phyloP scores from a whole-genome alignment of 2,888 invertebrate species.

The Drosophila flavopinicola region DNA sequence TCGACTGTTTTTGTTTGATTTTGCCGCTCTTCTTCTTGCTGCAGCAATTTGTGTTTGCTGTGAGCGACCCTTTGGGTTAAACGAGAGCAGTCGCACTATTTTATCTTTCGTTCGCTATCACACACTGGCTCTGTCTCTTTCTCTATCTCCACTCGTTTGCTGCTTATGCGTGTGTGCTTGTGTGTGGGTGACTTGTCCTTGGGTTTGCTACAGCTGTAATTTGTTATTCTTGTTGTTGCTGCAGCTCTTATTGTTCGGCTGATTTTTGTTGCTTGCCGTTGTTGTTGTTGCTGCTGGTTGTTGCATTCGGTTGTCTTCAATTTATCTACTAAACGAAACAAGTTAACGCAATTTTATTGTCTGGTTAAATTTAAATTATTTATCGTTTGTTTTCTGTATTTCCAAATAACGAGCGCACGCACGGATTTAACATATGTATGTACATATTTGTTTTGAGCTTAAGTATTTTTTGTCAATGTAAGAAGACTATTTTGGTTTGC shows the following conservation, averaged over 20 bases:
- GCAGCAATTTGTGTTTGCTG: too few relatives aligned
- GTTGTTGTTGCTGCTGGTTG: conserved; percentile 4
- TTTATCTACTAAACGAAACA: conserved; percentile 41
- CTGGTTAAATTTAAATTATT: conserved; percentile 24
- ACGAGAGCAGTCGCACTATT: conserved; percentile 2
- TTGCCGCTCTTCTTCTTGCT: not conserved
- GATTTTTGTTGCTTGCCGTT: conserved; percentile 6
- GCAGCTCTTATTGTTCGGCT: not conserved
- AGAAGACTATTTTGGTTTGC: conserved; percentile 18
- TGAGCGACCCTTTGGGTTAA: too few relatives aligned
- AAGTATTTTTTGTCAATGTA: conserved; percentile 15
- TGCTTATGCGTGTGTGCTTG: conserved; percentile 6
- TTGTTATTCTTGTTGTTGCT: conserved; percentile 7
- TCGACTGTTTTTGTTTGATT: conserved; percentile 7
- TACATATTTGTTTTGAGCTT: conserved; percentile 30
- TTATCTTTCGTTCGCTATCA: conserved; percentile 8
- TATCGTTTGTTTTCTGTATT: conserved; percentile 16
- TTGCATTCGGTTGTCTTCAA: conserved; percentile 39
- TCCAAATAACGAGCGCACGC: conserved; percentile 30
- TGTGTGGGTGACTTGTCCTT: conserved; percentile 41
- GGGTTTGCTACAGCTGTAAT: conserved; percentile 14
- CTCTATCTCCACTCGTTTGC: not conserved
- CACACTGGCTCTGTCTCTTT: conserved; percentile 1
- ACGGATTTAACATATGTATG: conserved; percentile 33
- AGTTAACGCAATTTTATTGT: conserved; percentile 41